Conservation (phyloP, 2,888 invertebrate genomes). For the Axea sp. region DNA sequence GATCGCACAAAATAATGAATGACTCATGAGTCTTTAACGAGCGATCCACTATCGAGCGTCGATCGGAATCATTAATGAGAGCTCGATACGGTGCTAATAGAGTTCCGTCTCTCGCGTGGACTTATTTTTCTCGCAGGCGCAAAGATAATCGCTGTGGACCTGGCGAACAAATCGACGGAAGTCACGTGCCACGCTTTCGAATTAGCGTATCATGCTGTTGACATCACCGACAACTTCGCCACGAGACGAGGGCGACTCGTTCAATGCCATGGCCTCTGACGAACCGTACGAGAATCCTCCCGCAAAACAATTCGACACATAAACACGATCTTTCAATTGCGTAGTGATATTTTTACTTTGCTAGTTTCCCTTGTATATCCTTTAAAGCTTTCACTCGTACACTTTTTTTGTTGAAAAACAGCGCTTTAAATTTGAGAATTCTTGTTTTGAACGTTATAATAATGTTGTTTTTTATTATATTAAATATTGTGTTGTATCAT, state of each 20-base stretch:
- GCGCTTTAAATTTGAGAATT: no score
- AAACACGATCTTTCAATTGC: conserved; percentile 27
- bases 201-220: conserved; percentile 66
- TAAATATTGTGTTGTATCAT: no score
- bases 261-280: conserved; percentile 49
- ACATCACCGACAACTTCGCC: conserved; percentile 27
- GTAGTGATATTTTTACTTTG: background rate
- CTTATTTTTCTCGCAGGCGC: conserved; percentile 31
- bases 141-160: conserved; percentile 54
- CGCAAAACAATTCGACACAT: conserved; percentile 9
- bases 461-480: no score
- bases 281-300: conserved; percentile 30
- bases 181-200: conserved; percentile 63
- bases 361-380: no score
- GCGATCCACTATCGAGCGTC: conserved; percentile 63
- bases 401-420: no score
- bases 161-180: conserved; percentile 58
- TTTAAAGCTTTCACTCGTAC: no score
- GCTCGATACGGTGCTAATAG: conserved; percentile 63
- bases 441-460: no score
- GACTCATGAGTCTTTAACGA: conserved; percentile 61
- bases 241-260: conserved; percentile 22
- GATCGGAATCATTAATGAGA: conserved; percentile 66
- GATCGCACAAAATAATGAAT: conserved; percentile 13
- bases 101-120: no score